phyloP scores from a whole-genome alignment of 2,113 vertebrate species.

The Azemiops feae region DNA sequence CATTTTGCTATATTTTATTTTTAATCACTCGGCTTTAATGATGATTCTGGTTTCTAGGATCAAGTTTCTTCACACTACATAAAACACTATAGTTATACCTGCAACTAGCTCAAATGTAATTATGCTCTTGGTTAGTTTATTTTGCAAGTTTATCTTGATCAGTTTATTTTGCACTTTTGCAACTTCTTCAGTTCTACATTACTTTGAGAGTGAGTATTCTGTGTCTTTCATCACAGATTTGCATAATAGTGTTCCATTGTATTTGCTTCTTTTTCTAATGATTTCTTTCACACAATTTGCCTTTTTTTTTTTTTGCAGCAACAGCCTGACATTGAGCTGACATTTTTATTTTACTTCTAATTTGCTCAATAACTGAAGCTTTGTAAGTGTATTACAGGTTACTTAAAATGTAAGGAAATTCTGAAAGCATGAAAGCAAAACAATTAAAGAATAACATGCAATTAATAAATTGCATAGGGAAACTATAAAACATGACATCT shows the following conservation, averaged over 20 bases:
- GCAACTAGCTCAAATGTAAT: neutral
- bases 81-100: neutral
- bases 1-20: neutral
- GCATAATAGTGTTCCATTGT: neutral
- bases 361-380: neutral
- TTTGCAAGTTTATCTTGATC: no score
- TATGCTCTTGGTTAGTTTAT: neutral
- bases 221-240: neutral
- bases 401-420: neutral
- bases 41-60: neutral
- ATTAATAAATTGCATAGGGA: neutral
- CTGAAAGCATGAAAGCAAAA: neutral
- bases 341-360: neutral
- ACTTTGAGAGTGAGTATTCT: neutral
- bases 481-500: neutral
- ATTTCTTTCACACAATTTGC: neutral
- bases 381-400: neutral
- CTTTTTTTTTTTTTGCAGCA: neutral
- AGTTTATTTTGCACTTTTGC: neutral
- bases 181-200: neutral
- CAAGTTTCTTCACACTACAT: neutral
- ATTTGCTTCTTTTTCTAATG: neutral
- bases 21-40: neutral
- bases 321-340: neutral
- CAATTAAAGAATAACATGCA: neutral